Base-by-base conservation (phyloP, 2,888 invertebrate genomes). In the Marronus borbonicus region DNA sequence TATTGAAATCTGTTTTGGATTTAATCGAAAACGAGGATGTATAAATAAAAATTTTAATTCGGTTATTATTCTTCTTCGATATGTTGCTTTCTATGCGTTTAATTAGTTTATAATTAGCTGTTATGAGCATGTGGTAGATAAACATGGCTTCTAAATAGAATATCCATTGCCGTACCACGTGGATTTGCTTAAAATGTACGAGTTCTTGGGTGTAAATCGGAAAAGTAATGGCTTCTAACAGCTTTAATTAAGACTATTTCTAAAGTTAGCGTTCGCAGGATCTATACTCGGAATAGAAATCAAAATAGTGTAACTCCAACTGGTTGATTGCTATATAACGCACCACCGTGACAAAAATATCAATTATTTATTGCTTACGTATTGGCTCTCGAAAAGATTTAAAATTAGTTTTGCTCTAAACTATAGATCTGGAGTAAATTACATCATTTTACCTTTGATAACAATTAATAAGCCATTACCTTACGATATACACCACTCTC, bases 61-160 rank as follows among this genome's bases (percentile, higher is more conserved):
- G 55, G 76, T 68, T 76, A 68, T 60, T 49, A 76, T 76, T 65
- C 68, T 58, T 66, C 20, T 39, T 60, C 31, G 31, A 39, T 44
- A 76, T 78, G 55, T 78, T 12, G 44, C 12, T 12, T 36, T 76
- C 69, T 58, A 68, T 76, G 69, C 76, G 64, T 75, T 68, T 78
- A 78, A 78, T 78, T 76, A 78, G 76, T 58, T 76, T 76, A 76
- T 78, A 78, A 78, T 78, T 75, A 72, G 49, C 55, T 78, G 76
- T 78, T 78, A 78, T 60, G 70, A 39, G 55, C 55, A 8, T 20
- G 8, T n/a, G 20, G 8, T 58, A 20, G 17, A 20, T 20, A 20
- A 5, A 17, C 5, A 17, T 52, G n/a, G 14, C 17, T 52, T 52
- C 14, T 52, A 58, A 10, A 58, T 58, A 20, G 20, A 20, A 17